Percentiles rank a stretch among this genome's conserved stretches.
phyloP scores from a whole-genome alignment of 2,113 vertebrate species.

The Epinephelus fuscoguttatus region DNA sequence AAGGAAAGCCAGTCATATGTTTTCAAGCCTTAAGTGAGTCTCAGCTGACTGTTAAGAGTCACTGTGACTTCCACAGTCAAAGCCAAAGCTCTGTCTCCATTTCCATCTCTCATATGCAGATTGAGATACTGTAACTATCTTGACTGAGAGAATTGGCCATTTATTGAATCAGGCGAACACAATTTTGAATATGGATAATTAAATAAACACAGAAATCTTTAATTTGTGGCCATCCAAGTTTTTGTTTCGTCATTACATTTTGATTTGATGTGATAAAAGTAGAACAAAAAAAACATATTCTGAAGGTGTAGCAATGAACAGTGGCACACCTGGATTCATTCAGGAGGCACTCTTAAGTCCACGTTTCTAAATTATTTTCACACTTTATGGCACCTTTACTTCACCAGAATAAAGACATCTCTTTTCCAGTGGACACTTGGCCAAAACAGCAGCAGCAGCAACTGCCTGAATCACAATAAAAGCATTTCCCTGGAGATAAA shows the following conservation, averaged over 20 bases:
- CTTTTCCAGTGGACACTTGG: constrained; percentile 8
- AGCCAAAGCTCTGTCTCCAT: constrained; percentile 1
- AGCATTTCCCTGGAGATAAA: constrained; percentile 36
- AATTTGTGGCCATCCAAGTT: background rate
- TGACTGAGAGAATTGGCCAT: background rate
- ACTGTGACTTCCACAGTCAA: constrained; percentile 8
- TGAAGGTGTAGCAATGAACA: background rate
- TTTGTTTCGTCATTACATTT: background rate
- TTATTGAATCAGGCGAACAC: background rate
- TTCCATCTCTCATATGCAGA: background rate
- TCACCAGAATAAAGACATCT: constrained; percentile 19
- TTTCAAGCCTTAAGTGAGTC: constrained; percentile 20
- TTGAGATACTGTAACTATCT: background rate
- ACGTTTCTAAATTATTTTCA: background rate
- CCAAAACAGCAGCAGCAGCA: constrained; percentile 44
- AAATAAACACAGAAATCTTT: background rate
- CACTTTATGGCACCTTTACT: constrained; percentile 20
- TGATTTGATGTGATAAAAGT: background rate
- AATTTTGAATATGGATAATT: background rate
- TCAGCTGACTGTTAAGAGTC: constrained; percentile 20
- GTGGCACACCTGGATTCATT: constrained; percentile 1
- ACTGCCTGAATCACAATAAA: constrained; percentile 54
- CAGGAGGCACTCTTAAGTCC: background rate
- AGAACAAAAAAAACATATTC: background rate
- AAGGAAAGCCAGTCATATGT: constrained; percentile 9